Evolutionary conservation across 2,888 invertebrate species (phyloP).

Genomic region (Molanna angustata): DNA sequence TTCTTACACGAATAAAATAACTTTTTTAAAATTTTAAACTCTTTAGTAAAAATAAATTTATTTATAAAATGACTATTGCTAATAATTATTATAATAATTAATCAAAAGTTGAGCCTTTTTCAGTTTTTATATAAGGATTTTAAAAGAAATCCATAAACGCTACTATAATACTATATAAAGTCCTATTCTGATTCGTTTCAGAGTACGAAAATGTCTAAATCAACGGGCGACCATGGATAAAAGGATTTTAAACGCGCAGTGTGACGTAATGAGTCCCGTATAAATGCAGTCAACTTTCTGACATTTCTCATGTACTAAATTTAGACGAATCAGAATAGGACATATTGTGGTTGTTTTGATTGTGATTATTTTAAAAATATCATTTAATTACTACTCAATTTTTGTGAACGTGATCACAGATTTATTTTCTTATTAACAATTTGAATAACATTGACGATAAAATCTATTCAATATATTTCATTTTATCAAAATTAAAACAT

Average conservation of each 20-base stretch:
- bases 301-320: no score
- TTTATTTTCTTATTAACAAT: conserved; percentile 20
- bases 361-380: conserved; percentile 2
- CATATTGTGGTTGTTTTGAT: neutral
- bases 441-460: conserved; percentile 22
- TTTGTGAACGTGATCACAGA: conserved; percentile 31
- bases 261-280: no score
- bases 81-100: conserved; percentile 13
- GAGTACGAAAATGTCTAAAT: no score
- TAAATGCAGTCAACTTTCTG: no score
- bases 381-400: conserved; percentile 2
- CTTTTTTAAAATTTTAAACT: neutral
- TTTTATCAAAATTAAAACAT: no score
- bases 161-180: no score
- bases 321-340: no score
- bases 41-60: neutral
- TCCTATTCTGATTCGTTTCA: no score
- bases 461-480: no score
- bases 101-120: conserved; percentile 31
- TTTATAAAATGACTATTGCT: conserved; percentile 5
- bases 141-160: conserved; percentile 9
- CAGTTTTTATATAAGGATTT: conserved; percentile 11
- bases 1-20: no score
- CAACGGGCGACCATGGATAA: no score
- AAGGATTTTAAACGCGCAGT: no score